Evolutionary conservation across 2,888 invertebrate species (phyloP).

Genomic region (Thymelicus sylvestris): DNA sequence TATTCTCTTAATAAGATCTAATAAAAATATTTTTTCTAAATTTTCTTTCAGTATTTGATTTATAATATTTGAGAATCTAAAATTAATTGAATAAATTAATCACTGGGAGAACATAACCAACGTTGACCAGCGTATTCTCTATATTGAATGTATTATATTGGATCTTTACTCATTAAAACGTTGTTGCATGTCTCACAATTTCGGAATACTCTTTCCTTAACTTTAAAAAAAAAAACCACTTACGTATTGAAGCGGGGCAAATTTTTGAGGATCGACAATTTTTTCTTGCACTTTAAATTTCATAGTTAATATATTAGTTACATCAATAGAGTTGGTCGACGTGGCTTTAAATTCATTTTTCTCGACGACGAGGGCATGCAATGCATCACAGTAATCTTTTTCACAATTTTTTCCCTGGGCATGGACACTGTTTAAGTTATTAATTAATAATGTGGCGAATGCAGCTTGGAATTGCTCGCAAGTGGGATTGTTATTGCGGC

Average conservation of each 20-base stretch:
- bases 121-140: conserved; percentile 19
- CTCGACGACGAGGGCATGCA: conserved; percentile 7
- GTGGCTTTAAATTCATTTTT: not conserved
- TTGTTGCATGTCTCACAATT: not conserved
- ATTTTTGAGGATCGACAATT: not conserved
- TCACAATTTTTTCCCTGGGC: conserved; percentile 40
- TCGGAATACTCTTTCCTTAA: not conserved
- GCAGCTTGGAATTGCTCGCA: conserved; percentile 36
- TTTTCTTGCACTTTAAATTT: not conserved
- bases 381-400: conserved; percentile 19
- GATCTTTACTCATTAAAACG: not conserved
- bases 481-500: conserved; percentile 38
- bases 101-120: conserved; percentile 8
- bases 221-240: conserved; percentile 15
- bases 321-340: not conserved
- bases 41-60: conserved; percentile 6
- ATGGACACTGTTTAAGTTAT: conserved; percentile 41
- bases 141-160: not conserved
- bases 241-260: conserved; percentile 2
- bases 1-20: not conserved
- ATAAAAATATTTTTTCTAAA: not conserved
- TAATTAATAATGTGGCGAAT: conserved; percentile 35
- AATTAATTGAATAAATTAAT: not conserved
- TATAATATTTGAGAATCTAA: not conserved
- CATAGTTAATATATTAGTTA: not conserved